Evolutionary conservation across 1,140 invertebrate species (phyloP).

Genomic region (Lutraria rhynchaena): DNA sequence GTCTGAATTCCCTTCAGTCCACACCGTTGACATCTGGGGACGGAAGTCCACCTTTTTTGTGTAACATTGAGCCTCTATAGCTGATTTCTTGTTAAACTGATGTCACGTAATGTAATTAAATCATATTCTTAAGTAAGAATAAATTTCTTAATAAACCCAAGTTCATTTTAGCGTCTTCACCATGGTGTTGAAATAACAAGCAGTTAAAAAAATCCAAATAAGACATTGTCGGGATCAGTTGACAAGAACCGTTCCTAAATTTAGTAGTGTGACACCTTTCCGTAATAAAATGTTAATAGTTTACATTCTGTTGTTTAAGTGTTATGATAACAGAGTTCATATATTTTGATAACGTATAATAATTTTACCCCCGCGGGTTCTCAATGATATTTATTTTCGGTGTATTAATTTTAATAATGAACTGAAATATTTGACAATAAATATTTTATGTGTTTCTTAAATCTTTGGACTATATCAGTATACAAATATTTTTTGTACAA

Average conservation of each 20-base stretch:
- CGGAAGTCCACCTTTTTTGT: too few relatives aligned
- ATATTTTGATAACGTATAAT: slow-evolving; percentile 9
- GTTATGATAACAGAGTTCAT: neutral
- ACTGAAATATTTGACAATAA: slow-evolving; percentile 9
- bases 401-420: neutral
- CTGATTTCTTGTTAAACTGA: too few relatives aligned
- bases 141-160: too few relatives aligned
- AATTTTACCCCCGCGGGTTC: slow-evolving; percentile 22
- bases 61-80: too few relatives aligned
- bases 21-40: too few relatives aligned
- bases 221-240: neutral
- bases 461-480: neutral
- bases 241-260: neutral
- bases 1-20: too few relatives aligned
- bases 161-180: too few relatives aligned
- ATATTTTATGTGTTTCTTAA: slow-evolving; percentile 23
- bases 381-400: neutral
- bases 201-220: neutral
- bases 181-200: neutral
- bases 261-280: neutral
- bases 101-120: too few relatives aligned
- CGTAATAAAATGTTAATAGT: neutral
- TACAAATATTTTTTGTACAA: slow-evolving; percentile 14
- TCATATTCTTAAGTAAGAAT: too few relatives aligned
- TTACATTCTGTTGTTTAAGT: neutral